A percentile compares a stretch with the other conserved stretches of the same genome.
Conservation (phyloP, 2,888 invertebrate species). For the Brachypterus glaber region DNA sequence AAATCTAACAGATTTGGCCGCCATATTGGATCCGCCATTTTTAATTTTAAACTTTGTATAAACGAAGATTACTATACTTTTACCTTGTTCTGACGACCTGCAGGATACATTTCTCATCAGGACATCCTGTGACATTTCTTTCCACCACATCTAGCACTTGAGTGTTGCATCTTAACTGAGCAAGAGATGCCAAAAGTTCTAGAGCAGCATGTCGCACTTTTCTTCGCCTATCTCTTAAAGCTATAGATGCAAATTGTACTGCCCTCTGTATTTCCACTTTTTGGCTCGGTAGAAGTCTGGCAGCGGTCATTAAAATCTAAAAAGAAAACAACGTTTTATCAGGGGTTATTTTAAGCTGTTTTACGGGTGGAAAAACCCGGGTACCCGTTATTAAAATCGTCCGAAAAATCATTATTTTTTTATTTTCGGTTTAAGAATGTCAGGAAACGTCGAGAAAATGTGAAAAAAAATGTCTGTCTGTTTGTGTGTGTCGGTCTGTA, state of each 20-base stretch:
- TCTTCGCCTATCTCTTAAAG: conserved; percentile 51
- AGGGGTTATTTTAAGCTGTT: too few species aligned
- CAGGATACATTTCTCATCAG: conserved; percentile 52
- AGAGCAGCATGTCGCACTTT: conserved; percentile 69
- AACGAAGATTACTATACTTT: conserved; percentile 10
- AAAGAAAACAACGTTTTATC: conserved; percentile 1
- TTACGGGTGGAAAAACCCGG: too few species aligned
- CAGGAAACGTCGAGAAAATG: too few species aligned
- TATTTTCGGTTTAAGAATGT: too few species aligned
- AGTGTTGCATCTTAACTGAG: conserved; percentile 56
- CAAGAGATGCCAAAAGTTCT: conserved; percentile 69
- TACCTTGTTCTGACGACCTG: conserved; percentile 62
- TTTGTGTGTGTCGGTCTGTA: too few species aligned
- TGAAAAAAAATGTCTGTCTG: too few species aligned
- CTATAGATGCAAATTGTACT: conserved; percentile 32
- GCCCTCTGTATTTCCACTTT: conserved; percentile 52
- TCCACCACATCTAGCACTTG: conserved; percentile 57
- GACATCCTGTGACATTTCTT: conserved; percentile 33
- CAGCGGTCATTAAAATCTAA: conserved; percentile 53
- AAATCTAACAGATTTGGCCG: too few species aligned
- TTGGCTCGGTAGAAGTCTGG: conserved; percentile 69
- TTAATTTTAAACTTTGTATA: too few species aligned
- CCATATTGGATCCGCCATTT: too few species aligned
- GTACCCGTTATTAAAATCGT: too few species aligned
- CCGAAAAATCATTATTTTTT: too few species aligned